These are phyloP conservation scores for Auanema freiburgensis DNA, from an alignment of 2,888 invertebrate genomes.

Conservation along the genomic window DNA sequence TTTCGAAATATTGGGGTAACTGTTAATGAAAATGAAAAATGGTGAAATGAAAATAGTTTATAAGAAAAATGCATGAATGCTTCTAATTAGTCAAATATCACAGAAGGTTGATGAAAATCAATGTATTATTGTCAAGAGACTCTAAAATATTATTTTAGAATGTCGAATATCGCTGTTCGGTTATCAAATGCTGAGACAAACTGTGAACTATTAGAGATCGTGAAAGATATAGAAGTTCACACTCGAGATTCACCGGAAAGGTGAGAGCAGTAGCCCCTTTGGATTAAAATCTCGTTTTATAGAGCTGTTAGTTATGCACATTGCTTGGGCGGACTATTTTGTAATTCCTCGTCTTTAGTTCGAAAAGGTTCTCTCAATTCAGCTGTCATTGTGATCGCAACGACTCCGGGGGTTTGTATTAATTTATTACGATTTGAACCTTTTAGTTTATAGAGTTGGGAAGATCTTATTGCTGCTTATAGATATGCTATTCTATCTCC, in stretches of 20 bases:
- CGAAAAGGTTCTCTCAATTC: conserved; percentile 14
- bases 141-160: background rate
- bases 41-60: no score
- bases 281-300: background rate
- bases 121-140: background rate
- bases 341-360: conserved; percentile 9
- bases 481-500: conserved; percentile 1
- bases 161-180: conserved; percentile 1
- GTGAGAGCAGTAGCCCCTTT: no score
- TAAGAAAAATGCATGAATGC: no score
- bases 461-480: conserved; percentile 17
- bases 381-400: conserved; percentile 10
- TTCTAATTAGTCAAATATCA: no score
- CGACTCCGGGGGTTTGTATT: conserved; percentile 8
- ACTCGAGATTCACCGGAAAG: no score
- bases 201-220: no score
- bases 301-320: background rate
- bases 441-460: conserved; percentile 10
- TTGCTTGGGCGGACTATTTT: conserved; percentile 10
- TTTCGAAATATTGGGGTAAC: no score
- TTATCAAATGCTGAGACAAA: no score
- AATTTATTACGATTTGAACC: background rate
- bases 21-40: no score
- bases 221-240: no score
- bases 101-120: no score